Conservation (phyloP, 2,113 vertebrate genomes). For the Pyxicephalus adspersus region DNA sequence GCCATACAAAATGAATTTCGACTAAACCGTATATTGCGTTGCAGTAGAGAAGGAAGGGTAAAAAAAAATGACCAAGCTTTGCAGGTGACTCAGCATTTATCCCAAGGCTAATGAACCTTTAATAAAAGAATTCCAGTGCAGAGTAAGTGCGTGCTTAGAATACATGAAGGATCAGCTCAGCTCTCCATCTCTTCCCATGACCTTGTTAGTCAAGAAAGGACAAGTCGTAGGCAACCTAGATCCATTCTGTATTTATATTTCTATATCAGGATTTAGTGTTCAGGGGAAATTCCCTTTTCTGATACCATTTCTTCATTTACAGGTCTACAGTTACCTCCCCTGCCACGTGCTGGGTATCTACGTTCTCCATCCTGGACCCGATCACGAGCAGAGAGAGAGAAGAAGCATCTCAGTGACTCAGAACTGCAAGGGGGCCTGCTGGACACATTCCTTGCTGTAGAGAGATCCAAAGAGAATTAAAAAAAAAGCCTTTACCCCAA, state of each 20-base stretch:
- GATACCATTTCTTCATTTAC: slow-evolving; percentile 8
- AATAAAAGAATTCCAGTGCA: not conserved
- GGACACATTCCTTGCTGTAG: slow-evolving; percentile 82
- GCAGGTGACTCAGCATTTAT: not conserved
- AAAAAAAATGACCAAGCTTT: not conserved
- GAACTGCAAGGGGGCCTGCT: slow-evolving; percentile 71
- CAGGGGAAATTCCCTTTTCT: not conserved
- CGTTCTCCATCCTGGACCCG: slow-evolving; percentile 93
- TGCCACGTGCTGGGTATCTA: slow-evolving; percentile 80
- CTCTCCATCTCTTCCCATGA: slow-evolving; percentile 1
- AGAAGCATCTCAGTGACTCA: slow-evolving; percentile 82
- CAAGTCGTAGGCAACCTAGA: not conserved
- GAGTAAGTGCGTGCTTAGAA: slow-evolving; percentile 1
- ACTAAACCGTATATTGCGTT: too few relatives aligned
- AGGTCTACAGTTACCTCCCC: slow-evolving; percentile 81
- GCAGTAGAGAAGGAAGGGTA: not conserved
- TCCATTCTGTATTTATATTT: not conserved
- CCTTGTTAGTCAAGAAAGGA: not conserved
- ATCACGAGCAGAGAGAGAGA: slow-evolving; percentile 80
- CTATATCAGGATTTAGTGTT: not conserved
- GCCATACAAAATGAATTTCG: too few relatives aligned
- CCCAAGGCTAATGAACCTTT: slow-evolving; percentile 7
- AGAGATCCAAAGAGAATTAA: slow-evolving; percentile 83
- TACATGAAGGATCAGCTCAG: not conserved
- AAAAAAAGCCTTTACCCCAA: slow-evolving; percentile 33